phyloP scores from a whole-genome alignment of 1,140 invertebrate genomes.

The Drosophila malerkotliana region DNA sequence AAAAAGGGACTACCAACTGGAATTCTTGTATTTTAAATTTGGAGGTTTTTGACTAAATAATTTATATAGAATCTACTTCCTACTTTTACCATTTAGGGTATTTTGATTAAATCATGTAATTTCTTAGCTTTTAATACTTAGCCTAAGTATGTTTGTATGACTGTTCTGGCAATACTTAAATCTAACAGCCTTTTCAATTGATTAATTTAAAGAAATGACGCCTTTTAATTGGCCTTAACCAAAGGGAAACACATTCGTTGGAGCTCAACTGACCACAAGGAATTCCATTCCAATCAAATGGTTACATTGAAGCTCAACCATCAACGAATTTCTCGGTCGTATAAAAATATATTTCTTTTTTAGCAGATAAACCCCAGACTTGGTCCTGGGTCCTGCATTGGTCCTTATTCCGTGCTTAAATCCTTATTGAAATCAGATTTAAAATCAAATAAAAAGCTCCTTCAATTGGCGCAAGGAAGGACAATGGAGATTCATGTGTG shows the following conservation, averaged over 20 bases:
- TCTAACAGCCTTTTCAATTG: slow-evolving; percentile 4
- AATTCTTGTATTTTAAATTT: background rate
- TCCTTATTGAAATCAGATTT: slow-evolving; percentile 63
- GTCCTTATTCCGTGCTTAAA: slow-evolving; percentile 22
- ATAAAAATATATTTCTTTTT: slow-evolving; percentile 48
- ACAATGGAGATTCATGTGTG: slow-evolving; percentile 46
- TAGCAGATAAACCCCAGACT: slow-evolving; percentile 51
- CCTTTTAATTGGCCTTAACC: slow-evolving; percentile 12
- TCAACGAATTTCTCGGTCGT: slow-evolving; percentile 18
- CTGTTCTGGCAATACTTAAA: background rate
- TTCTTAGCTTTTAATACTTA: background rate
- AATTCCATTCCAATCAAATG: slow-evolving; percentile 42
- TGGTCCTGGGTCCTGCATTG: background rate
- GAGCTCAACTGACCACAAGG: slow-evolving; percentile 10
- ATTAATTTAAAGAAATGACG: slow-evolving; percentile 14
- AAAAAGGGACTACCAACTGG: too few relatives aligned
- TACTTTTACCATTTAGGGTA: too few relatives aligned
- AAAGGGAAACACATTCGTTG: slow-evolving; percentile 12
- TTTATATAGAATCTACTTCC: too few relatives aligned
- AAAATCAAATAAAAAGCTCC: slow-evolving; percentile 70
- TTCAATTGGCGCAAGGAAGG: slow-evolving; percentile 40
- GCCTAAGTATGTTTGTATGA: too few relatives aligned
- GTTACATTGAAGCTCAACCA: slow-evolving; percentile 9
- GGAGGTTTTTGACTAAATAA: too few relatives aligned
- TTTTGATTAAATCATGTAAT: background rate